Base-by-base conservation (phyloP, 2,113 vertebrate genomes). In the Vidua chalybeata region DNA sequence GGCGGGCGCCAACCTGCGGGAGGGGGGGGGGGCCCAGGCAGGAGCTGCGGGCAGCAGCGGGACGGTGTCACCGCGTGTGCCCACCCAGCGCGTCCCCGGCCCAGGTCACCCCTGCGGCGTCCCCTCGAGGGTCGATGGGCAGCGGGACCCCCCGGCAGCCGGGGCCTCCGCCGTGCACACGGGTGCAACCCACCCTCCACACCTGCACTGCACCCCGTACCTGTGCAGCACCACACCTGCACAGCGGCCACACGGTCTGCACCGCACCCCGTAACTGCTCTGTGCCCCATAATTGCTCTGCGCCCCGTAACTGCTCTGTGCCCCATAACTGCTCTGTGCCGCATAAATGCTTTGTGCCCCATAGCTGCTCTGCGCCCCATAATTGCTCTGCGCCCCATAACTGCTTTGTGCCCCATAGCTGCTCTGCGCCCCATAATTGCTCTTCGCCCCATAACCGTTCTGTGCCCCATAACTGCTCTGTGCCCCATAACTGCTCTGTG, bases 191-290 rank as follows among this genome's bases (percentile, higher is more conserved):
- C 54, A 27, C 9, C 37, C 64, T 43, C 15, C 51, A 7, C 31
- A 30, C 16, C 30, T 49, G 43, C 3, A 2, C 19, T 4, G 30
- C 30, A 7, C 19, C 59, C 31, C 6, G 0, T 5, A 18, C 3
- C 58, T 39, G 58, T 3, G 7, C 66, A 15, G 64, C 64, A 27
- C 30, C 41, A 5, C 10, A n/a, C 10, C 66, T 49, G 54, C 9
- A 10, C 22, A 8, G 43, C 19, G 28, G 15, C 63, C 30, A 35
- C 35, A 35, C 35, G 35, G 35, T 45, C 49, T 35, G 35, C 35
- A 35, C 35, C 35, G 35, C 35, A 35, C 35, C 35, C 35, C 35
- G 35, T 35, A 35, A 35, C 35, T 35, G 35, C 35, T 35, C 35
- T 35, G 35, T 8, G 35, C 35, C 35, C 35, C 35, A 35, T 35